Conservation (phyloP, 2,113 vertebrate species). For the Etia nguti region DNA sequence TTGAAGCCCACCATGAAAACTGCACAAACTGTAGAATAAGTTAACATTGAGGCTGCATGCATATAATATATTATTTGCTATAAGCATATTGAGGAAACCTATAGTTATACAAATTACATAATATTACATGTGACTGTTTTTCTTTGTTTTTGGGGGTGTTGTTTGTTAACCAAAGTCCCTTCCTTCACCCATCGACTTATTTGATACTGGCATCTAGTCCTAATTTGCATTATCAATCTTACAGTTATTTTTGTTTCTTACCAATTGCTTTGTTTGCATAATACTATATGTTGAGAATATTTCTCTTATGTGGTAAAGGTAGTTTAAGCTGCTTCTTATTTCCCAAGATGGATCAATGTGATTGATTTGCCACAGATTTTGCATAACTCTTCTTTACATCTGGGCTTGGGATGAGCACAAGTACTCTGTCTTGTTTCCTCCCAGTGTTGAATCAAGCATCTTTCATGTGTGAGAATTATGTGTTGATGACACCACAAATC, state of each 20-base stretch:
- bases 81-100: neutral
- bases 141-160: neutral
- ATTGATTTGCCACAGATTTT: neutral
- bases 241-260: neutral
- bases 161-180: neutral
- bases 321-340: neutral
- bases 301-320: fast-evolving
- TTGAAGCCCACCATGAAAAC: neutral
- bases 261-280: neutral
- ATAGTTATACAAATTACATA: fast-evolving
- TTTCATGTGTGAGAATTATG: neutral
- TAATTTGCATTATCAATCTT: neutral
- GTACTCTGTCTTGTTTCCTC: fast-evolving
- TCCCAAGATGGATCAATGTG: neutral
- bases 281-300: neutral
- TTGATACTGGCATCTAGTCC: neutral
- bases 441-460: neutral
- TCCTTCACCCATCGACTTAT: neutral
- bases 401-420: neutral
- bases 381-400: neutral
- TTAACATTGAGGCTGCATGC: neutral
- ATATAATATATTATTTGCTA: neutral
- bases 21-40: neutral
- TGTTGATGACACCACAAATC: neutral
- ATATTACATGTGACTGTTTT: neutral